Base-by-base conservation (phyloP, 2,113 vertebrate species). In the Perca schrenkii region DNA sequence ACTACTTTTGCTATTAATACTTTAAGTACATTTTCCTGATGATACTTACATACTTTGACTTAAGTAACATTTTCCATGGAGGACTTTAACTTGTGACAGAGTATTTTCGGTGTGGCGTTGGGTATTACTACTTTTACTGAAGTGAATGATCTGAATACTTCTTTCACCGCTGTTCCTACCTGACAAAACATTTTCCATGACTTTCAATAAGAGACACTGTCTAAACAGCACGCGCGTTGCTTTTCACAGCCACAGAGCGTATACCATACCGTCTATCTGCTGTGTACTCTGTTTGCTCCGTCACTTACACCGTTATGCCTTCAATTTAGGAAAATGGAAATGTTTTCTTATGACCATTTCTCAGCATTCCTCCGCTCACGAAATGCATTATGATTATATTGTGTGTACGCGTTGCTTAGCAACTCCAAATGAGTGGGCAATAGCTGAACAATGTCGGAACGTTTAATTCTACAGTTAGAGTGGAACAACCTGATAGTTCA, bases 321-420 rank as follows among this genome's bases (percentile, higher is more conserved):
- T 69, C 77, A 85, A 84, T 85, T 89, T 65, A 49, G 69, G 50
- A 61, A 83, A 83, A 83, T 82, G 74, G 87, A 93, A 94, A 88
- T 87, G 88, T 91, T 94, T 93, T 91, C 79, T 84, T 85, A 83
- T 53, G 75, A 87, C 75, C 82, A 54, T 79, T 83, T 72, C 43
- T 87, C 74, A 67, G 85, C 70, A 80, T 86, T 83, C 79, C 84
- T 84, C 66, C 65, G 3, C 78, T 88, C 69, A 71, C 62, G 63
- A 88, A 88, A 83, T 62, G 68, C 71, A 80, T 82, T 77, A 75
- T 87, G 88, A 76, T 89, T 90, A 56, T 90, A 86, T 88, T 91
- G 74, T 92, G 85, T 92, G 86, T 86, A 69, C 22, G 1, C 2
- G 83, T 91, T 85, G 89, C 94, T 66, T 78, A 75, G 94, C 88